phyloP scores from a whole-genome alignment of 2,888 invertebrate species.

The Eupithecia subumbrata region DNA sequence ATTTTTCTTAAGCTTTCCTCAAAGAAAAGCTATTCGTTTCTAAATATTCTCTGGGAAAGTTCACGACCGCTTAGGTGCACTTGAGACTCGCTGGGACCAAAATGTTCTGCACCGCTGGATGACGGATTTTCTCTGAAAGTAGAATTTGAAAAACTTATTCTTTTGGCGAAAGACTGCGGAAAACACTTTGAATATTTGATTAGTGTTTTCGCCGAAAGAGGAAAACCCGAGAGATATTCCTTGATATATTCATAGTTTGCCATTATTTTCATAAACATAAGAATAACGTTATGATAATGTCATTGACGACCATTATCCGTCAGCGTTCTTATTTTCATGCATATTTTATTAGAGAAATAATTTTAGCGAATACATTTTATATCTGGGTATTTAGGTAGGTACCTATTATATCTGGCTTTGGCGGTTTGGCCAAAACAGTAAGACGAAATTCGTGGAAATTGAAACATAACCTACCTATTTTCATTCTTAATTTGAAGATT shows the following conservation, averaged over 20 bases:
- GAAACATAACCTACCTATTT: neutral
- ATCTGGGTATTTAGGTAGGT: neutral
- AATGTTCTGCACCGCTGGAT: conserved; percentile 61
- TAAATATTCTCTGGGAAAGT: conserved; percentile 52
- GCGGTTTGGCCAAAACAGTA: neutral
- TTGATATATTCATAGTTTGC: conserved; percentile 31
- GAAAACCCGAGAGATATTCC: conserved; percentile 29
- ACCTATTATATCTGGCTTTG: conserved; percentile 5
- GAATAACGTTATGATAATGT: conserved; percentile 54
- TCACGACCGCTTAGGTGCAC: conserved; percentile 65
- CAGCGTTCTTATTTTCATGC: conserved; percentile 23
- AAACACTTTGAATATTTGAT: conserved; percentile 31
- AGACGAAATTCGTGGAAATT: too few species aligned
- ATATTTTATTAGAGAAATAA: conserved; percentile 24
- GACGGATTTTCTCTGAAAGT: conserved; percentile 54
- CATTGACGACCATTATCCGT: conserved; percentile 45
- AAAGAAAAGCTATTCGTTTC: conserved; percentile 44
- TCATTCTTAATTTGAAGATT: neutral
- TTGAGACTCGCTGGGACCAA: conserved; percentile 56
- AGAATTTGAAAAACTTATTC: conserved; percentile 46
- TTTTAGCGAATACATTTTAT: conserved; percentile 28
- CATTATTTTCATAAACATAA: conserved; percentile 52
- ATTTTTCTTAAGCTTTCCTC: conserved; percentile 40
- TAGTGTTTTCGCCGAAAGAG: conserved; percentile 28
- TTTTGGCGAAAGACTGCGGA: conserved; percentile 29